These are phyloP conservation scores for Dufourea novaeangliae DNA, from an alignment of 1,140 invertebrate species.

Conservation along the genomic window DNA sequence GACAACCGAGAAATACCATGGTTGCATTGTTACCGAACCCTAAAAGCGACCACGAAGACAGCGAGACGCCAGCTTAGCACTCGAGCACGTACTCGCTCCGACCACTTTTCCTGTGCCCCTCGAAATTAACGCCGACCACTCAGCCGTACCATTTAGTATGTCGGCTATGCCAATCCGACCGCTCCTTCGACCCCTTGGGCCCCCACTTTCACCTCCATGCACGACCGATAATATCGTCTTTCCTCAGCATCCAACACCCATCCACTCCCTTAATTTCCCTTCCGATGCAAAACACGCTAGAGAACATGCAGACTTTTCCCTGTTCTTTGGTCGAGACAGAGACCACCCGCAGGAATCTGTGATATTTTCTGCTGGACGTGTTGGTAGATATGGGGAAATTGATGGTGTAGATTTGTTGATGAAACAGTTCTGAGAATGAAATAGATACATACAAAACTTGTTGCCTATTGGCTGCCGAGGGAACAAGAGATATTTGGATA, in stretches of 20 bases:
- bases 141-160: conserved; percentile 59
- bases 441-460: too few species aligned
- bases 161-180: conserved; percentile 21
- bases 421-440: too few species aligned
- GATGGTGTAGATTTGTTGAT: too few species aligned
- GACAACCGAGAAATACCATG: conserved; percentile 37
- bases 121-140: conserved; percentile 67
- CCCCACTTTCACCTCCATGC: neutral
- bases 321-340: neutral
- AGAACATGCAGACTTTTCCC: neutral
- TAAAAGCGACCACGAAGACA: conserved; percentile 56
- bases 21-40: conserved; percentile 59
- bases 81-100: conserved; percentile 64
- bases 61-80: conserved; percentile 57
- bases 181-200: neutral
- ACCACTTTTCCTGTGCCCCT: conserved; percentile 58
- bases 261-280: conserved; percentile 22
- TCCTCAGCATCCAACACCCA: neutral
- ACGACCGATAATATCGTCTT: conserved; percentile 23
- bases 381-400: too few species aligned
- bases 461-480: too few species aligned
- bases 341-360: too few species aligned
- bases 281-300: neutral
- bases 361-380: too few species aligned
- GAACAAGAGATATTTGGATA: too few species aligned